These are phyloP conservation scores for Ridgeia piscesae DNA, from an alignment of 1,140 invertebrate genomes.

Conservation along the genomic window DNA sequence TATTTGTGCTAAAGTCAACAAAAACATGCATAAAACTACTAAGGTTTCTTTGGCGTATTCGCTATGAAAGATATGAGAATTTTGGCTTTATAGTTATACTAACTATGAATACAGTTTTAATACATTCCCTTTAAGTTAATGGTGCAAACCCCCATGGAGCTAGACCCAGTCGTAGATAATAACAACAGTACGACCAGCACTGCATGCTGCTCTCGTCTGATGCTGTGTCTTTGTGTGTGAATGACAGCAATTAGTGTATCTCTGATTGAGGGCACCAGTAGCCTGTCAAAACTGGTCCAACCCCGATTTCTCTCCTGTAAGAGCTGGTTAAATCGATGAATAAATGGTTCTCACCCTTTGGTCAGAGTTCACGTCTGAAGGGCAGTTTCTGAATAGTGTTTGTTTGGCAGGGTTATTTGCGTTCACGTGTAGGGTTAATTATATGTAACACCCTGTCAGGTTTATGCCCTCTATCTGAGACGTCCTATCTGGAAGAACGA, in stretches of 20 bases:
- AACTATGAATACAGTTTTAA: too few relatives aligned
- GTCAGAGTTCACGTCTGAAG: neutral
- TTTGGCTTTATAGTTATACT: too few relatives aligned
- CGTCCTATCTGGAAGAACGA: constrained; percentile 13
- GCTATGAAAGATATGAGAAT: too few relatives aligned
- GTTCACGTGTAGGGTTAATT: neutral
- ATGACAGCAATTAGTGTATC: neutral
- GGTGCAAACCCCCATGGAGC: neutral
- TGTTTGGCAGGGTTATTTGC: neutral
- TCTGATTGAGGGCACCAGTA: neutral
- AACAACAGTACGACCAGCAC: neutral
- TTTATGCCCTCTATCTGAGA: constrained; percentile 3
- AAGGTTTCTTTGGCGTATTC: too few relatives aligned
- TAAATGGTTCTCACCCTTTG: neutral
- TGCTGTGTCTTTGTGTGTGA: neutral
- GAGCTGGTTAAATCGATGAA: neutral
- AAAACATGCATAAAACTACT: too few relatives aligned
- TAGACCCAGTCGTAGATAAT: neutral
- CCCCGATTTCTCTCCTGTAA: neutral
- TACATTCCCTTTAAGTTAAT: neutral
- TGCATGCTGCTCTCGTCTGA: neutral
- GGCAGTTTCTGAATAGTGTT: neutral
- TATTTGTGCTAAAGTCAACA: too few relatives aligned
- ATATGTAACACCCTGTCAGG: neutral
- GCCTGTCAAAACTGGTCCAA: neutral